Evolutionary conservation across 2,113 vertebrate species (phyloP), one percentile per base, ranked within the genome.

Genomic region (Corythornis cristatus): DNA sequence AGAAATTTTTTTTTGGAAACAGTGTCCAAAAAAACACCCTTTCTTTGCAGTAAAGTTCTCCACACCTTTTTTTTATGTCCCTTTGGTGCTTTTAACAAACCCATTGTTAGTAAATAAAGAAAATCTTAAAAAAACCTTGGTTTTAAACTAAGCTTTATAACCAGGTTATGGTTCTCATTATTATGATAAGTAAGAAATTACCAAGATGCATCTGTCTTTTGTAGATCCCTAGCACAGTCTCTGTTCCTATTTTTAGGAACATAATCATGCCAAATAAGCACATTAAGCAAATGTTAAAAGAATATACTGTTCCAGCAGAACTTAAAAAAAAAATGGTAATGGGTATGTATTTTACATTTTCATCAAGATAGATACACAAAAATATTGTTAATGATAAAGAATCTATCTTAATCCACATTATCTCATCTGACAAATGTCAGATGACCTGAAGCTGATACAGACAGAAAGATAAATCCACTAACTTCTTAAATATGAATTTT

Each of bases 401-500:
- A 65, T 50, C 0, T 48, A 43, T 17, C 58, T 76, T 57, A 15
- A 56, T 60, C 19, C 1, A 3, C 28, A 43, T 33, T 0, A 3
- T 31, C 7, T 67, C 14, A 31, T 77, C 35, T 76, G 82, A 79
- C 22, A 51, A 70, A 46, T 11, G 12, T 29, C 45, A 83, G 78
- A 89, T 65, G 40, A 76, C 23, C 35, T 68, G 66, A 72, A 76
- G 45, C 3, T 68, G 35, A 62, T 31, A 57, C 4, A 68, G 48
- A 87, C 14, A 74, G 23, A 67, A 84, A 72, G 58, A 61, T 40
- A 76, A n/a, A 68, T 26, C 50, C 76, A 29, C 33, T 67, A 14
- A 1, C 0, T 46, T 84, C 48, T 93, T 80, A 89, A 84, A 65
- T 15, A 14, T 70, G 35, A 89, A 85, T 89, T 76, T 29, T 35